Percentiles rank a stretch among this genome's conserved stretches.
Evolutionary conservation across 1,140 invertebrate genomes (phyloP).

Genomic region (Nasonia vitripennis): DNA sequence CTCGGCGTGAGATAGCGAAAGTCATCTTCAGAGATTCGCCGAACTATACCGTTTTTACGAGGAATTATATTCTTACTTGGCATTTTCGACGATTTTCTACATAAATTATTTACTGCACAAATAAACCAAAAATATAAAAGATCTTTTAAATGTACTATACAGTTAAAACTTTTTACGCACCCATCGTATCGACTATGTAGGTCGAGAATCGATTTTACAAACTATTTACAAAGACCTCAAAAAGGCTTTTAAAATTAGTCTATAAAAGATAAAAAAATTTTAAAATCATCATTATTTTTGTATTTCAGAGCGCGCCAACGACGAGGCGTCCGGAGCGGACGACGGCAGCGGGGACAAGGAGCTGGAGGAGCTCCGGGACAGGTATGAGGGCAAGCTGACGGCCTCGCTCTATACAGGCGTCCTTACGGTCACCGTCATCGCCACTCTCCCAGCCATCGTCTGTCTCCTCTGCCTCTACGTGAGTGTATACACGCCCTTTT

Average conservation of each 20-base stretch:
- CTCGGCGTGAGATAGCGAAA: background rate
- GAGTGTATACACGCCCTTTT: background rate
- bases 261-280: no score
- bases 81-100: background rate
- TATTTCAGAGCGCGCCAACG: conserved; percentile 41
- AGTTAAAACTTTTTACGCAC: background rate
- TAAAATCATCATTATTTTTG: background rate
- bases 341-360: conserved; percentile 66
- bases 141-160: no score
- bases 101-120: no score
- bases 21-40: background rate
- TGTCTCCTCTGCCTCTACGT: conserved; percentile 41
- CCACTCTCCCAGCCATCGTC: conserved; percentile 65
- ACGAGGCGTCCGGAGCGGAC: conserved; percentile 58
- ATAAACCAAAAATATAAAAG: no score
- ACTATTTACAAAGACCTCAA: background rate
- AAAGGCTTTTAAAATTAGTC: background rate
- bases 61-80: background rate
- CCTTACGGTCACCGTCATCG: conserved; percentile 64
- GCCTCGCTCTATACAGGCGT: conserved; percentile 70
- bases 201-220: background rate
- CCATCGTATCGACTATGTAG: background rate
- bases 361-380: conserved; percentile 68
- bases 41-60: background rate
- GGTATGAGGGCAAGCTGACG: conserved; percentile 71